Base-by-base conservation (phyloP, 2,888 invertebrate species). In the Ochropleura leucogaster region DNA sequence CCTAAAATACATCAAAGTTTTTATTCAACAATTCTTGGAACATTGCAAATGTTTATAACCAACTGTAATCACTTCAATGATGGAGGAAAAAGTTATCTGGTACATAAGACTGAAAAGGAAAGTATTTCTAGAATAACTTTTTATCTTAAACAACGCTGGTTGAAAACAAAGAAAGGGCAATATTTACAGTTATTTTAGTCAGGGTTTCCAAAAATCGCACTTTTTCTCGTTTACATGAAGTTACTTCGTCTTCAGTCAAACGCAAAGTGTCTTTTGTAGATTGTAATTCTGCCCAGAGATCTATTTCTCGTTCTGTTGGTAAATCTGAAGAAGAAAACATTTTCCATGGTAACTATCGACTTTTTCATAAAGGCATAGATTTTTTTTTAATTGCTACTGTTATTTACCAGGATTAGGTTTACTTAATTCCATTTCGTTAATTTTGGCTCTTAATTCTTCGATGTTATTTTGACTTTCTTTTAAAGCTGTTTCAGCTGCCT, bases 231-330 rank as follows among this genome's bases (percentile, higher is more conserved):
- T 94, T 96, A 85, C 92, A 93, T 47, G 92, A 86, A 20, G 88
- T 89, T 42, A 96, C 90, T 89, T 96, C 96, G 2, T 96, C 96
- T 87, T 96, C 96, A 16, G 93, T 91, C 60, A 91, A 73, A n/a
- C 93, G 92, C 68, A 96, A 90, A 55, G 92, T 92, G 51, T 96
- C 95, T 88, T 96, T 96, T n/a, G 94, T 94, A 30, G 95, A 93
- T 87, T 95, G 94, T 68, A 96, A 81, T 79, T 96, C 95, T 42
- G 96, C 93, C 94, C 94, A 94, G 72, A 96, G 85, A 82, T 95
- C 94, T 91, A 96, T 94, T 90, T 96, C 96, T 86, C 94, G 90
- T 90, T 95, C 94, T 46, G 94, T 94, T 55, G 95, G 95, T 70
- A 95, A 87, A 83, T 95, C 96, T 96, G 76, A 62, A 90, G 89